Evolutionary conservation across 1,140 invertebrate species (phyloP).

Genomic region (Capitella teleta): DNA sequence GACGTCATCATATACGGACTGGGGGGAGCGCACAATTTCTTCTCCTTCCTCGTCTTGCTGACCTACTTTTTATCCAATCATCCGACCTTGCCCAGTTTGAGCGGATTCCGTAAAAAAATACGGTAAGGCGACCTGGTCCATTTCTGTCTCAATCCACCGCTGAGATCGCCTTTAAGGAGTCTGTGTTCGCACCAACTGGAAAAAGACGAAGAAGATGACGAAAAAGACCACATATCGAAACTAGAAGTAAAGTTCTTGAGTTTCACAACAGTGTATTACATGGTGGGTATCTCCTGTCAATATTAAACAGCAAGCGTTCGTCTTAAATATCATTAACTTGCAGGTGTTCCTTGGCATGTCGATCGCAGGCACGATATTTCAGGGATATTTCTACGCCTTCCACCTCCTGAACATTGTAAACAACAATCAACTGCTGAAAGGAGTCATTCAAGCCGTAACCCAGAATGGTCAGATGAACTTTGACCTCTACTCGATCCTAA

Average conservation of each 20-base stretch:
- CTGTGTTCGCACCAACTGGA: slow-evolving; percentile 14
- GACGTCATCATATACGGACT: slow-evolving; percentile 20
- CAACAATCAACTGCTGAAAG: slow-evolving; percentile 39
- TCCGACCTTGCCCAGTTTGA: slow-evolving; percentile 24
- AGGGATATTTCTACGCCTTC: slow-evolving; percentile 37
- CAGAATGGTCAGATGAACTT: slow-evolving; percentile 15
- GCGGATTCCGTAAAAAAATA: slow-evolving; percentile 10
- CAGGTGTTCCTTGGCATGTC: slow-evolving; percentile 13
- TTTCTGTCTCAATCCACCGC: too few species aligned
- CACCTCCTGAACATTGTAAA: slow-evolving; percentile 38
- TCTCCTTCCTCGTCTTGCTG: slow-evolving; percentile 25
- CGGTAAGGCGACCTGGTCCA: slow-evolving; percentile 6
- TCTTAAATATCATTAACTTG: not conserved
- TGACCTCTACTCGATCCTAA: too few species aligned
- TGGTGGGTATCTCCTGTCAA: slow-evolving; percentile 22
- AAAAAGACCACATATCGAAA: slow-evolving; percentile 30
- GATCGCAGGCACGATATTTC: slow-evolving; percentile 12
- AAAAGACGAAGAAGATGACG: slow-evolving; percentile 14
- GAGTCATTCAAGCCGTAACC: slow-evolving; percentile 39
- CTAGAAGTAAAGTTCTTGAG: slow-evolving; percentile 39
- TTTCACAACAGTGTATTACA: slow-evolving; percentile 39
- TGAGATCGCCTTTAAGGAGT: too few species aligned
- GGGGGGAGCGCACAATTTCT: slow-evolving; percentile 29
- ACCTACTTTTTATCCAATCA: slow-evolving; percentile 34
- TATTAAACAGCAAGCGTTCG: not conserved